Base-by-base conservation (phyloP, 2,888 invertebrate genomes). In the Ormyrus nitidulus region DNA sequence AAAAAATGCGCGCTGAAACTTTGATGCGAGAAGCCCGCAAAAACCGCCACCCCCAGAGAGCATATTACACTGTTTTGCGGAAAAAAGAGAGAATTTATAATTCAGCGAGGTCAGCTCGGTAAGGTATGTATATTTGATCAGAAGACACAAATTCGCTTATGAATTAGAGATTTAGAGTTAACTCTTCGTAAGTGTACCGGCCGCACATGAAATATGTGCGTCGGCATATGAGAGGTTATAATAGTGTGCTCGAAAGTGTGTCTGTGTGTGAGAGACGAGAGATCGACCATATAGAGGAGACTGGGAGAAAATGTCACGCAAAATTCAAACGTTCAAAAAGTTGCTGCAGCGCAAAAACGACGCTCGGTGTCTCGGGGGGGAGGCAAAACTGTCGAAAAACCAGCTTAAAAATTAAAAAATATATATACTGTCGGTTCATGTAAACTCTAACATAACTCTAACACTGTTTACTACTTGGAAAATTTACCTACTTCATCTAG, bases 251-350 rank as follows among this genome's bases (percentile, higher is more conserved):
- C 6, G 51, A 48, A 5, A 69, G 48, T 69, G 19, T 61, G 49
- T 59, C n/a, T 81, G 62, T 76, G 76, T 71, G 76, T 66, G 59
- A 11, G 46, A 61, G 66, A 80, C 44, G 80, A 77, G 61, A 77
- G 51, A 65, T 77, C 65, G 61, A n/a, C 44, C 68, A 72, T 75
- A 66, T 75, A 82, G 78, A 78, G 72, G 75, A 80, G 77, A 80
- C 80, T 79, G 76, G 73, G 65, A 13, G 19, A 68, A 79, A 79
- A 81, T 78, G 68, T 81, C 76, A 81, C 74, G 81, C 62, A 81
- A 79, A 76, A 76, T 74, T 68, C 66, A 74, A 75, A 78, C 61
- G 44, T 75, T 5, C 54, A 77, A 81, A 80, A 76, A 44, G 56
- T 48, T 34, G 5, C 10, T 10, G 1, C 44, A 34, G 34, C 34